Percentiles rank a stretch among this genome's conserved stretches.
Evolutionary conservation across 2,113 vertebrate genomes (phyloP).

Genomic region (Semicossyphus pulcher): DNA sequence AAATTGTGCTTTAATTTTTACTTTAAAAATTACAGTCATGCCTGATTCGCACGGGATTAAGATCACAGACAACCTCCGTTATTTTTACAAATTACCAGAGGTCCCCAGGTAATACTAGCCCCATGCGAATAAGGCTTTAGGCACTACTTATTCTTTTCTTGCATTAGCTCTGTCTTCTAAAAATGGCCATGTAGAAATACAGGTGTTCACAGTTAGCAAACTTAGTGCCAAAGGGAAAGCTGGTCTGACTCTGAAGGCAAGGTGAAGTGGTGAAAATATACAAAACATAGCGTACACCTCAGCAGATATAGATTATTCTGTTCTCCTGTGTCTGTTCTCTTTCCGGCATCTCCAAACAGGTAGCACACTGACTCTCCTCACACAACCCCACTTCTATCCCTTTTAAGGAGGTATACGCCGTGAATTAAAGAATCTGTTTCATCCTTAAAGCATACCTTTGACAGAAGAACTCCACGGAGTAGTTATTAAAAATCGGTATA

Average conservation of each 20-base stretch:
- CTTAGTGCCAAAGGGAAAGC: neutral
- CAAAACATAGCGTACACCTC: no score
- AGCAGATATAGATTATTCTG: neutral
- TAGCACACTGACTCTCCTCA: no score
- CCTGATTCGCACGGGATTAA: neutral
- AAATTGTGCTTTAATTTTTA: no score
- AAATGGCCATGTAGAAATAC: no score
- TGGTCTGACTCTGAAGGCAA: neutral
- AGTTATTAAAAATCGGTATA: constrained; percentile 24
- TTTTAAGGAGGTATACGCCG: neutral
- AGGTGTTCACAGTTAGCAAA: neutral
- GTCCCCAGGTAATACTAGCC: neutral
- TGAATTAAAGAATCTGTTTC: neutral
- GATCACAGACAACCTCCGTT: neutral
- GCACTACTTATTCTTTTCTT: no score
- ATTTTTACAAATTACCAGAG: neutral
- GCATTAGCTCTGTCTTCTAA: no score
- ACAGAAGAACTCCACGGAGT: constrained; percentile 7
- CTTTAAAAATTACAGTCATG: no score
- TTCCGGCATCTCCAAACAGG: no score
- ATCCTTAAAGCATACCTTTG: neutral
- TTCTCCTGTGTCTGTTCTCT: no score
- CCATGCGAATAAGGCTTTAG: no score
- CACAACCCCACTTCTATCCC: no score
- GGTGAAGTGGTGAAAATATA: neutral